Base-by-base conservation (phyloP, 2,113 vertebrate genomes). In the Papio anubis region DNA sequence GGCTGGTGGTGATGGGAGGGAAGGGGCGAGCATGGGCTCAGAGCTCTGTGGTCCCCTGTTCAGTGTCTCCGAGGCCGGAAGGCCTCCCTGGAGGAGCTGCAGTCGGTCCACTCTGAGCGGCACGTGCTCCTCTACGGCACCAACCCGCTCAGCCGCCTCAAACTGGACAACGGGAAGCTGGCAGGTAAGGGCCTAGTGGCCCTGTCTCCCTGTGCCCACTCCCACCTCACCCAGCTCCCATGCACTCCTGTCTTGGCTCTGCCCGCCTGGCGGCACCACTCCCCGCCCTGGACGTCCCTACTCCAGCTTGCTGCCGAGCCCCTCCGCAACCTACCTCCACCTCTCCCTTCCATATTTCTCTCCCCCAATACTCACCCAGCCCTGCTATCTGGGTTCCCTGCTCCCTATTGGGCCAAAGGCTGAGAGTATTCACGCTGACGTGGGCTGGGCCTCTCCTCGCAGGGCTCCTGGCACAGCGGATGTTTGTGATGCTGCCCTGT, bases 401-500 rank as follows among this genome's bases (percentile, higher is more conserved):
- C 32, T 35, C 43, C 48, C 18, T 3, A 59, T 38, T 8, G 9
- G 48, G 27, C 94, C 16, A 0, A 66, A 81, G 35, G 68, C 93
- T 4, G 11, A 43, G 50, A 21, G 12, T 43, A 14, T 5, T 40
- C 25, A 11, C 55, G 83, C 83, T 93, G 93, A 93, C 6, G 1
- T 12, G 14, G 50, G 5, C 78, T 3, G 81, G 93, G 40, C 43
- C 43, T 25, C 96, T 97, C 94, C 83, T 94, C 72, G 0, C 98
- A 99, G 99, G 99, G 97, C 99, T 99, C 98, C 98, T 99, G 97
- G 99, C 99, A 4, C 99, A 99, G 98, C 97, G 99, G 97, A 98
- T 99, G 97, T 99, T 99, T 80, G 99, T 99, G 96, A 99, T 99
- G 99, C 98, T 99, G 96, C 99, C 99, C 81, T 99, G 99, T 35